phyloP scores from a whole-genome alignment of 1,140 invertebrate species.

The Grapholita molesta region DNA sequence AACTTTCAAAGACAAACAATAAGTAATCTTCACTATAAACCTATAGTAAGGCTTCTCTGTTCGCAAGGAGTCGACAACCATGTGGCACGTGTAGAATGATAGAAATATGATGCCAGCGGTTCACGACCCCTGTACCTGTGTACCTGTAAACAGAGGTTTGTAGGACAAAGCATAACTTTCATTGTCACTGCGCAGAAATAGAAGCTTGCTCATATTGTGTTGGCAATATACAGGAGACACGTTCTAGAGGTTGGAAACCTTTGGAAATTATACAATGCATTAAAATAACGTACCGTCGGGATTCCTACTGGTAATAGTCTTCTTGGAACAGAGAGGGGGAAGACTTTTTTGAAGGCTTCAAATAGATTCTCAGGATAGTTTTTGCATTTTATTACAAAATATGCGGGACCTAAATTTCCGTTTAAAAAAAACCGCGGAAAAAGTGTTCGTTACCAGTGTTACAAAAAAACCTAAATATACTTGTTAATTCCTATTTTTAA shows the following conservation, averaged over 20 bases:
- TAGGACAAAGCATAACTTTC: constrained; percentile 10
- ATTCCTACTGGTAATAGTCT: too few species aligned
- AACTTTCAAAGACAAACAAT: background rate
- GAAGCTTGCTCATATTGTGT: background rate
- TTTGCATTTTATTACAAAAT: too few species aligned
- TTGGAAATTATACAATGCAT: too few species aligned
- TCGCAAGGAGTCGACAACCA: background rate
- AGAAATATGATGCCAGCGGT: background rate
- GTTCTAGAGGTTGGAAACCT: background rate
- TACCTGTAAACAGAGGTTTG: constrained; percentile 1
- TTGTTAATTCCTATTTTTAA: too few species aligned
- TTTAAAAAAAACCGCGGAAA: too few species aligned
- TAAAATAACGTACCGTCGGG: too few species aligned
- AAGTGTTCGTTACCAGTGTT: too few species aligned
- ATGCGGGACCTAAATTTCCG: too few species aligned
- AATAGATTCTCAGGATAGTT: too few species aligned
- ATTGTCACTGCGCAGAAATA: background rate
- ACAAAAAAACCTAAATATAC: too few species aligned
- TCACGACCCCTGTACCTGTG: constrained; percentile 8
- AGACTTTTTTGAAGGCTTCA: too few species aligned
- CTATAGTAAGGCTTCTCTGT: background rate
- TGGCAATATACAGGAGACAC: background rate
- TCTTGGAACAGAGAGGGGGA: too few species aligned
- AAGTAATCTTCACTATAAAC: background rate
- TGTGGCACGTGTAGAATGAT: background rate